These are phyloP conservation scores for Callosobruchus maculatus DNA, from an alignment of 2,888 invertebrate genomes.

Conservation along the genomic window DNA sequence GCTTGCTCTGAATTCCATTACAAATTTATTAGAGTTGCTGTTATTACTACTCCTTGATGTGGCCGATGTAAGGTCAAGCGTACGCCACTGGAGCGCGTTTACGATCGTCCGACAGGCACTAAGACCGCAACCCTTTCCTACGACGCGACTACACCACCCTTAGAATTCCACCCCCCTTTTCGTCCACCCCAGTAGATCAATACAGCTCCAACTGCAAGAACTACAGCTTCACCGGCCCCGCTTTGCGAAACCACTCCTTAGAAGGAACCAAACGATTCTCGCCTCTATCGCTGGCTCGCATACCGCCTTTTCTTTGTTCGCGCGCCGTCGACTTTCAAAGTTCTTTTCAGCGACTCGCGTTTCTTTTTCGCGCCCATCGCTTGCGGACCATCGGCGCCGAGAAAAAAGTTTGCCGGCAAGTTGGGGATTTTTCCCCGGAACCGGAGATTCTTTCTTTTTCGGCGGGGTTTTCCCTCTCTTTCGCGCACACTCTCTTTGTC, in stretches of 20 bases:
- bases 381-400: background rate
- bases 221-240: constrained; percentile 49
- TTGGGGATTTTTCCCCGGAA: background rate
- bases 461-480: background rate
- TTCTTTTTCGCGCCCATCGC: background rate
- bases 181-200: constrained; percentile 45
- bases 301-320: constrained; percentile 36
- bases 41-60: too few relatives aligned
- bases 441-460: constrained; percentile 24
- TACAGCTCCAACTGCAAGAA: constrained; percentile 53
- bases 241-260: constrained; percentile 49
- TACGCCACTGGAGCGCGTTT: constrained; percentile 20
- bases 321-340: background rate
- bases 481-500: background rate
- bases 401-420: background rate
- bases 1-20: too few relatives aligned
- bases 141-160: constrained; percentile 36
- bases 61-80: too few relatives aligned
- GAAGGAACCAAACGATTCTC: constrained; percentile 29
- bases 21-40: too few relatives aligned
- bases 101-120: constrained; percentile 41
- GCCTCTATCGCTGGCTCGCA: constrained; percentile 29
- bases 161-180: constrained; percentile 37
- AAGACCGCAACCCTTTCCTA: constrained; percentile 51
- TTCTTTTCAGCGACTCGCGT: background rate